Conservation (phyloP, 2,888 invertebrate species). For the Cryptocephalus moraei region DNA sequence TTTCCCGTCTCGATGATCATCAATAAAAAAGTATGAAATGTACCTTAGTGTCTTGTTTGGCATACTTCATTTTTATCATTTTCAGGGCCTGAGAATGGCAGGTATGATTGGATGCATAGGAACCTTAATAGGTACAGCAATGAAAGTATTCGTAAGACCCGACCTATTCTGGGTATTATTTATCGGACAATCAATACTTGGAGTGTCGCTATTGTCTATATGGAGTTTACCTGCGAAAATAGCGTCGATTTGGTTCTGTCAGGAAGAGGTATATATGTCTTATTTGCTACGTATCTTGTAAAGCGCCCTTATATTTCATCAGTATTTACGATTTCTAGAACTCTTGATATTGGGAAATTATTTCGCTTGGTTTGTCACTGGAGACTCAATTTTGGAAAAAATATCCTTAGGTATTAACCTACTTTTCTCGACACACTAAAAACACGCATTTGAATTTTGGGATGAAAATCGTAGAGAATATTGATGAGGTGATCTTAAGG, state of each 20-base stretch:
- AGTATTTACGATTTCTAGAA: too few relatives aligned
- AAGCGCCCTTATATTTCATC: too few relatives aligned
- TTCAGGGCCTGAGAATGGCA: conserved; percentile 69
- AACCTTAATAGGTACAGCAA: conserved; percentile 78
- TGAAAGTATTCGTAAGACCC: conserved; percentile 73
- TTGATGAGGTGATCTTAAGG: too few relatives aligned
- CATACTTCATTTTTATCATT: background rate
- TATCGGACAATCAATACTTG: conserved; percentile 75
- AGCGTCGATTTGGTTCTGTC: conserved; percentile 95
- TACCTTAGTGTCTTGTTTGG: conserved; percentile 14
- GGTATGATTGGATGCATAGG: conserved; percentile 72
- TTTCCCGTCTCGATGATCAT: conserved; percentile 92
- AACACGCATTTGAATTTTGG: too few relatives aligned
- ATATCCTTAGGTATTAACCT: too few relatives aligned
- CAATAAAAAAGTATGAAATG: conserved; percentile 68
- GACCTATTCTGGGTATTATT: conserved; percentile 79
- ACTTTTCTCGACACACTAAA: too few relatives aligned
- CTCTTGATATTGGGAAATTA: too few relatives aligned
- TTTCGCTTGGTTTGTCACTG: too few relatives aligned
- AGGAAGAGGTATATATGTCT: conserved; percentile 59
- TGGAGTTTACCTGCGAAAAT: conserved; percentile 81
- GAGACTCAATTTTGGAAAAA: too few relatives aligned
- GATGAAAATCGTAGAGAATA: too few relatives aligned
- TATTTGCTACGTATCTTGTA: background rate
- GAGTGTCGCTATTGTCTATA: conserved; percentile 81